Base-by-base conservation (phyloP, 2,797 vertebrate species). In the Fratercula arctica region DNA sequence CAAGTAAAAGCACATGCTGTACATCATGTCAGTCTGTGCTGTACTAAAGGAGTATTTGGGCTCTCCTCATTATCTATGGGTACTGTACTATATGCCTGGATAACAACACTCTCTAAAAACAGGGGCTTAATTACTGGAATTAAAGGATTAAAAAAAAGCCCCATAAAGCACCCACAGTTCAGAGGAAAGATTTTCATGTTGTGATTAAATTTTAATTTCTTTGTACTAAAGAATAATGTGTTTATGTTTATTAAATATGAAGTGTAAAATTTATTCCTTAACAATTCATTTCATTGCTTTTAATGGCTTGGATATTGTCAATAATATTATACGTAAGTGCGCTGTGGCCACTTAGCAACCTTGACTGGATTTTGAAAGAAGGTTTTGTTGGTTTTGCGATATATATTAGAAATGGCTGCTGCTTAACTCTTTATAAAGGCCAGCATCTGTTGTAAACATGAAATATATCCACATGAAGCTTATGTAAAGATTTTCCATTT, bases 181-280 rank as follows among this genome's bases (percentile, higher is more conserved):
- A 87, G 51, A 82, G 43, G 53, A 60, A 77, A 87, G 35, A 17
- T 90, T 95, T 90, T 67, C 37, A 86, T 21, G 37, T 39, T 70
- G 41, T 87, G 74, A 93, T 96, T 95, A 94, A 96, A 94, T 88
- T 96, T 96, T 95, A 86, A 91, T 97, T 95, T 96, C 51, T 95
- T 89, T 79, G 46, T 91, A 76, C n/a, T 85, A 82, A 85, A 90
- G 85, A 91, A 85, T 82, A 60, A 92, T 74, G 59, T 93, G 63
- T 89, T 95, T 89, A 91, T 92, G 64, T 77, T 95, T 94, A 95
- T 94, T 96, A 97, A 96, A 95, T 95, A 90, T 53, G 84, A 95
- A 95, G 45, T 60, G 45, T 80, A 94, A 90, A 95, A 95, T 87
- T 66, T 77, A 93, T 87, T 70, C 41, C 60, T 94, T 85, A 87